A percentile compares a stretch with the other conserved stretches of the same genome.
Evolutionary conservation across 2,797 vertebrate species (phyloP).

Genomic region (Scleropages formosus): DNA sequence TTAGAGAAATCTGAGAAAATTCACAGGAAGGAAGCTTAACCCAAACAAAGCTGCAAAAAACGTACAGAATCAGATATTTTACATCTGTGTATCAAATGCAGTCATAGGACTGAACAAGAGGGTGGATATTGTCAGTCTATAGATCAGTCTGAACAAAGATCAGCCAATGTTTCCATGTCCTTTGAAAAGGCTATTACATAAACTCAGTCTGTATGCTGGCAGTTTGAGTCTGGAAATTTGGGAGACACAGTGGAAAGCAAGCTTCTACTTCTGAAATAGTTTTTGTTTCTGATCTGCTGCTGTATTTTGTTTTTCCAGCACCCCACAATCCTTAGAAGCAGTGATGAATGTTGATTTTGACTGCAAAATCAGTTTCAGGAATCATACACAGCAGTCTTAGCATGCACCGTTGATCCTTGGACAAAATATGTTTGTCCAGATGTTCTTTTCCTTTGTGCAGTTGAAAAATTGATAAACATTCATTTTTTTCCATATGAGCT

Average conservation of each 20-base stretch:
- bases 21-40: too few relatives aligned
- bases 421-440: neutral
- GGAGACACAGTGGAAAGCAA: constrained; percentile 8
- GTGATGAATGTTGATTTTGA: constrained; percentile 8
- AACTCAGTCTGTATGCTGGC: constrained; percentile 13
- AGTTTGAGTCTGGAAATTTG: constrained; percentile 24
- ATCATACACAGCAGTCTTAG: neutral
- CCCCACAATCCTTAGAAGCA: neutral
- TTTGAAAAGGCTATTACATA: constrained; percentile 13
- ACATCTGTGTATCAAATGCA: too few relatives aligned
- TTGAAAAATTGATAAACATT: neutral
- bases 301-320: constrained; percentile 10
- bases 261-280: neutral
- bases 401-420: neutral
- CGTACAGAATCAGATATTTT: too few relatives aligned
- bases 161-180: neutral
- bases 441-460: neutral
- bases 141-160: too few relatives aligned
- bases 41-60: too few relatives aligned
- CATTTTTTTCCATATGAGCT: neutral
- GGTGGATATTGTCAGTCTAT: too few relatives aligned
- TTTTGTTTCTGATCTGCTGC: constrained; percentile 5
- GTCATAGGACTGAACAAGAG: neutral
- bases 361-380: neutral
- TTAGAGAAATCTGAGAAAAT: too few relatives aligned